These are phyloP conservation scores for Dermatemys mawii DNA, from an alignment of 2,113 vertebrate genomes.

Conservation along the genomic window DNA sequence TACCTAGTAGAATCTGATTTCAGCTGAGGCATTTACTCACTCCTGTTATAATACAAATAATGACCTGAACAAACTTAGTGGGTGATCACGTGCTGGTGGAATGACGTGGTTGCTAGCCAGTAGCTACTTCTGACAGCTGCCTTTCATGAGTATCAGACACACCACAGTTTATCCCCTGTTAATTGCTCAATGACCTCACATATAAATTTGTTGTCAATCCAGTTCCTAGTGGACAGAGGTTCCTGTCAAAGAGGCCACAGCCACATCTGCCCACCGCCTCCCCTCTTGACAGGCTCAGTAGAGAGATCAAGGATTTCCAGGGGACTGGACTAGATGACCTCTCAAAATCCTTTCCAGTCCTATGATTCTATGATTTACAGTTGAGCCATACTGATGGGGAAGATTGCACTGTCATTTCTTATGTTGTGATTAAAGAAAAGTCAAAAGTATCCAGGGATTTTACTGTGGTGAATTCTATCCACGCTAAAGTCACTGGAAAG, in stretches of 20 bases:
- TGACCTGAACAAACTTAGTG: background rate
- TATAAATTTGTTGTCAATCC: background rate
- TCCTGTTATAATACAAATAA: background rate
- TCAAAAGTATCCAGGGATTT: background rate
- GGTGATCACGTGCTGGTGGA: background rate
- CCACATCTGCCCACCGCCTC: background rate
- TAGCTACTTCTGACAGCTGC: background rate
- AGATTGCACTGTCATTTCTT: background rate
- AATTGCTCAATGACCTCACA: background rate
- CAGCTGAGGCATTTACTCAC: background rate
- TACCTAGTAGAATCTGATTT: background rate
- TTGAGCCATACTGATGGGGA: background rate
- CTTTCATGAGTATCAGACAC: background rate
- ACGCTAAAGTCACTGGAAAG: background rate
- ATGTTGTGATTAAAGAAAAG: background rate
- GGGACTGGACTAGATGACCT: no score
- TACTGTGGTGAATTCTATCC: background rate
- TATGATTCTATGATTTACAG: no score
- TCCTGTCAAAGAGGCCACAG: background rate
- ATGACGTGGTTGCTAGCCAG: background rate
- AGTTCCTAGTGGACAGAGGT: background rate
- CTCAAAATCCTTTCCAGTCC: no score
- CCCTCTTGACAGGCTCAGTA: background rate
- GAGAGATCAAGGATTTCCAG: background rate
- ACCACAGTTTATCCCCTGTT: no score